Percentiles rank a stretch among this genome's conserved stretches.
Evolutionary conservation across 23 tunicate genomes (phyloP).

Genomic region (Halocynthia roretzi): DNA sequence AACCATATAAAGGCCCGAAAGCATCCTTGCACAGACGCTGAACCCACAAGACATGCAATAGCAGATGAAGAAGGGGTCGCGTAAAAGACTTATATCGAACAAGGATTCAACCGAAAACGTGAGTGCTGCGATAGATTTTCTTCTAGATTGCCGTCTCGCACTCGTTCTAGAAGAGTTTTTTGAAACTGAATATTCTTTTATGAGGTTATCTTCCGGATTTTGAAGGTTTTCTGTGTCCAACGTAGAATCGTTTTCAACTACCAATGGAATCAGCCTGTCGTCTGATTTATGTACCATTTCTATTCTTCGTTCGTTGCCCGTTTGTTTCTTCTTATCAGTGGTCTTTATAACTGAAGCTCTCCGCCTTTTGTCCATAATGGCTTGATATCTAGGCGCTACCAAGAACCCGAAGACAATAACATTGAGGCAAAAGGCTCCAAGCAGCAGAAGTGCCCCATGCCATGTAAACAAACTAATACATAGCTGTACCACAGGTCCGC

Average conservation of each 20-base stretch:
- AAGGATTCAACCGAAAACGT: constrained; percentile 1
- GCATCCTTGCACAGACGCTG: constrained; percentile 7
- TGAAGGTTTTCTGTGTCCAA: too few species aligned
- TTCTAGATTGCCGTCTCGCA: not conserved
- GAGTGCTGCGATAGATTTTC: constrained; percentile 15
- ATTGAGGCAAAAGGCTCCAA: constrained; percentile 17
- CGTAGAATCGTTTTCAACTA: too few species aligned
- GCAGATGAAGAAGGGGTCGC: constrained; percentile 8
- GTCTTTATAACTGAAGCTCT: not conserved
- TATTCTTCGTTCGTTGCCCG: too few species aligned
- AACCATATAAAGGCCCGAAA: constrained; percentile 24
- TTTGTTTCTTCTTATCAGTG: too few species aligned
- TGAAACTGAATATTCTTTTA: too few species aligned
- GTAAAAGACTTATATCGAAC: constrained; percentile 14
- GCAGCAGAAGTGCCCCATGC: constrained; percentile 16
- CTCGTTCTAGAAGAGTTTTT: too few species aligned
- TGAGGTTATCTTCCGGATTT: too few species aligned
- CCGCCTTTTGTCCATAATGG: constrained; percentile 1
- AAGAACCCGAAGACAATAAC: constrained; percentile 11
- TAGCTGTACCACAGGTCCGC: constrained; percentile 10
- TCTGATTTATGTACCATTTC: too few species aligned
- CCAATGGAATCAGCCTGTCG: too few species aligned
- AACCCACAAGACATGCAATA: constrained; percentile 21
- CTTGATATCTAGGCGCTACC: constrained; percentile 5
- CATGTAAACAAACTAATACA: constrained; percentile 15